These are phyloP conservation scores for Leptocoma aspasia DNA, from an alignment of 2,113 vertebrate species.

Conservation along the genomic window DNA sequence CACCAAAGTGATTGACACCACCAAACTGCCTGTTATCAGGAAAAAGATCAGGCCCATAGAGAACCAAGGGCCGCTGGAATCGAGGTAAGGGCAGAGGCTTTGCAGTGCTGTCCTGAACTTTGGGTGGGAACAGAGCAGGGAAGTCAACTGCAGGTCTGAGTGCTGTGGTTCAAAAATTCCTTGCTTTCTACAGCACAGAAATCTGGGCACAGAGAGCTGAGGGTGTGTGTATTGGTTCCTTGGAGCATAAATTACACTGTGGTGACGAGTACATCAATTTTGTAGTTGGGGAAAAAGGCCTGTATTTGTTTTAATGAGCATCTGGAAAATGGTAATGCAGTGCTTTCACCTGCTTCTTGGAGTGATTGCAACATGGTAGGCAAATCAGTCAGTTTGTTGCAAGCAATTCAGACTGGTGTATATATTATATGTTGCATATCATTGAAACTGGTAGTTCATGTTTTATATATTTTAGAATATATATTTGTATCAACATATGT, in stretches of 20 bases:
- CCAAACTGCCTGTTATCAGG: slow-evolving; percentile 79
- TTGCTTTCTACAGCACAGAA: background rate
- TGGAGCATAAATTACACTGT: background rate
- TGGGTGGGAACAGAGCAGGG: rapidly evolving
- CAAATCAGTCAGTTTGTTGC: background rate
- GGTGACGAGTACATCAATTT: rapidly evolving
- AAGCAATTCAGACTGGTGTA: background rate
- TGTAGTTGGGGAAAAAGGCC: background rate
- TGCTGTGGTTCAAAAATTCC: background rate
- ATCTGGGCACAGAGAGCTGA: background rate
- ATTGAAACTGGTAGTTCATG: background rate
- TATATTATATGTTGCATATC: background rate
- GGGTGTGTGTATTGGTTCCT: background rate
- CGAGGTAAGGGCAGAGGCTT: slow-evolving; percentile 74
- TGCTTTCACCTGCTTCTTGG: background rate
- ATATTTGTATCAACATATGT: background rate
- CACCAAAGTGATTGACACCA: slow-evolving; percentile 90
- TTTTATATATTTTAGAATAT: background rate
- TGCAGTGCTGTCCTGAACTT: background rate
- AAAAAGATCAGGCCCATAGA: slow-evolving; percentile 86
- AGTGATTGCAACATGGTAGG: background rate
- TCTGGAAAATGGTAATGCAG: background rate
- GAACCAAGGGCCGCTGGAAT: slow-evolving; percentile 85
- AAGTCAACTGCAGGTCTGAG: background rate
- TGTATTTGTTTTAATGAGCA: background rate